phyloP scores from a whole-genome alignment of 2,797 vertebrate species.

The Ibycter americanus region DNA sequence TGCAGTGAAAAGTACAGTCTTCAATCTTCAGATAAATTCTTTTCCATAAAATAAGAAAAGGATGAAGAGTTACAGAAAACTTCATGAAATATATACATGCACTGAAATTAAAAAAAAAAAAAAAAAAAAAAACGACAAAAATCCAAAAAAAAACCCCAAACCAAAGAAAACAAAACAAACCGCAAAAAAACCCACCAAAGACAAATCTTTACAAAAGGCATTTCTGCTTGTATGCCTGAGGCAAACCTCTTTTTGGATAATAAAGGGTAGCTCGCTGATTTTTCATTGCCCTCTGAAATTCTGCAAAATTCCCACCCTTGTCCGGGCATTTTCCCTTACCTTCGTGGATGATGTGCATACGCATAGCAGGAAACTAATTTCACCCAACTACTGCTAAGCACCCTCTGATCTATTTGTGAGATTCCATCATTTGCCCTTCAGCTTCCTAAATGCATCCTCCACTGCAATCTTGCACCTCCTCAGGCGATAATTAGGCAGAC shows the following conservation, averaged over 20 bases:
- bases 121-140: neutral
- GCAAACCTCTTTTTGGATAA: neutral
- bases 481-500: neutral
- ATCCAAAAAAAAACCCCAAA: too few relatives aligned
- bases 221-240: neutral
- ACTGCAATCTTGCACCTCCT: neutral
- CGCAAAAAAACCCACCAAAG: fast-evolving
- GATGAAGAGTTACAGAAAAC: neutral
- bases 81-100: neutral
- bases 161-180: too few relatives aligned
- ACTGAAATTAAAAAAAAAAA: too few relatives aligned
- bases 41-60: neutral
- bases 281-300: neutral
- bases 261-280: neutral
- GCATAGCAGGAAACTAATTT: neutral
- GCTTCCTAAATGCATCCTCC: neutral
- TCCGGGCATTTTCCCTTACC: neutral
- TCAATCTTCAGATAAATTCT: neutral
- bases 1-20: neutral
- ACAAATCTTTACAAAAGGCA: neutral
- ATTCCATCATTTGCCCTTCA: neutral
- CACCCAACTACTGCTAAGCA: neutral
- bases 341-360: fast-evolving
- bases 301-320: neutral
- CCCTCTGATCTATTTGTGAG: neutral